A percentile compares a stretch with the other conserved stretches of the same genome.
Evolutionary conservation across 2,113 vertebrate genomes (phyloP).

Genomic region (Varanus komodoensis): DNA sequence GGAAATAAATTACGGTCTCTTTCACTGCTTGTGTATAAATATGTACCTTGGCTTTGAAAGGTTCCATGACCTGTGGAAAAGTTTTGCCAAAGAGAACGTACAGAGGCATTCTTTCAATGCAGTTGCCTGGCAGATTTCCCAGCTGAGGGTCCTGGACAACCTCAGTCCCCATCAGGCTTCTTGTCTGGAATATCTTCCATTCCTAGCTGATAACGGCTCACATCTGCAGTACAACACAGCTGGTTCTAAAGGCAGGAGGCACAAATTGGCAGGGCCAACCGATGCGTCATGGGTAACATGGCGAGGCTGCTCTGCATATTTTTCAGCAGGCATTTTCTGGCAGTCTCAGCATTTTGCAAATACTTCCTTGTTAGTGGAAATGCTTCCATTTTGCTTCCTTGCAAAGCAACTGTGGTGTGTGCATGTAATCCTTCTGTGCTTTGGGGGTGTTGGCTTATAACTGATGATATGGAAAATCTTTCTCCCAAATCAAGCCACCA

Average conservation of each 20-base stretch:
- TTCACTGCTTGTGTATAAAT: constrained; percentile 31
- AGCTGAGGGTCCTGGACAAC: constrained; percentile 47
- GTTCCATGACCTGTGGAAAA: not conserved
- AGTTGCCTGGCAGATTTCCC: constrained; percentile 50
- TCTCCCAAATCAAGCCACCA: not conserved
- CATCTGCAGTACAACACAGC: not conserved
- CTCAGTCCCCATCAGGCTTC: constrained; percentile 3
- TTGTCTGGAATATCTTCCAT: not conserved
- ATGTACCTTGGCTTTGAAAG: constrained; percentile 10
- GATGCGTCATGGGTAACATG: too few relatives aligned
- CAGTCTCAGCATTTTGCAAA: too few relatives aligned
- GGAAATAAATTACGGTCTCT: constrained; percentile 36
- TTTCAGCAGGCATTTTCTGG: too few relatives aligned
- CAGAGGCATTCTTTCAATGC: constrained; percentile 39
- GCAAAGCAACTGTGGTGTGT: not conserved
- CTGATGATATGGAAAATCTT: not conserved
- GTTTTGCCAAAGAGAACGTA: constrained; percentile 29
- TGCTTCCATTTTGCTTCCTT: not conserved
- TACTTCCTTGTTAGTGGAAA: too few relatives aligned
- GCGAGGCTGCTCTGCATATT: too few relatives aligned
- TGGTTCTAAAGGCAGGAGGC: too few relatives aligned
- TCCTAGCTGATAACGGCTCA: constrained; percentile 30
- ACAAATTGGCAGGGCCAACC: too few relatives aligned
- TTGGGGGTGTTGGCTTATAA: not conserved
- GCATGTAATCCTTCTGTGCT: not conserved